Evolutionary conservation across 2,888 invertebrate genomes (phyloP), one percentile per base, ranked within the genome.

Genomic region (Idaea aversata): DNA sequence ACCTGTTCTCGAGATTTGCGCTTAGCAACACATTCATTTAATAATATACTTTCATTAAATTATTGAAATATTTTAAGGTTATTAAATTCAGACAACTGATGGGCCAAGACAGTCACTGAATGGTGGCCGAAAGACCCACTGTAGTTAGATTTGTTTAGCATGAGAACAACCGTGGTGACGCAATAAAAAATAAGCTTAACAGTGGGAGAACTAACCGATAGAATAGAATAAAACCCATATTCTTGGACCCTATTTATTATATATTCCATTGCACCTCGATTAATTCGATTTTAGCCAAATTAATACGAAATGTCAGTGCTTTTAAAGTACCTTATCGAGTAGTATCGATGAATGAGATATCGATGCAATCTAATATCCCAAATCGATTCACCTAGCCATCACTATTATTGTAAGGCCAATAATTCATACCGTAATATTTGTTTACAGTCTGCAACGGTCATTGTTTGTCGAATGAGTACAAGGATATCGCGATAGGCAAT

Each of bases 381-480:
- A 70, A 70, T 72, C 68, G 68, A 71, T 70, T 71, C 63, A 63
- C 61, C 68, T 67, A 68, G 68, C 70, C 34, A n/a, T 61, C n/a
- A 15, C 66, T 65, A 67, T 71, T 67, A 71, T 67, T 70, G 67
- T 81, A 80, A 74, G 77, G 76, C 78, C 81, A 80, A 88, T 88
- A 88, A 88, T 85, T 88, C 85, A 88, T 83, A 73, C 76, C 77
- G 81, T 83, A 82, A 83, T 88, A 89, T 89, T 91, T 90, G 88
- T 88, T 88, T 90, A 84, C 86, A 78, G 78, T 85, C 78, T 84
- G 81, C 85, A 83, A 75, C 78, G 80, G 79, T 78, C 83, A 84
- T 81, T 91, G 90, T 91, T 90, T 90, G 86, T 77, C 72, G 78
- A 86, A 86, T 84, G 86, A 86, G 87, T 86, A 89, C 89, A 90